Percentiles rank a stretch among this genome's conserved stretches.
phyloP scores from a whole-genome alignment of 2,113 vertebrate genomes.

The Pristiophorus japonicus region DNA sequence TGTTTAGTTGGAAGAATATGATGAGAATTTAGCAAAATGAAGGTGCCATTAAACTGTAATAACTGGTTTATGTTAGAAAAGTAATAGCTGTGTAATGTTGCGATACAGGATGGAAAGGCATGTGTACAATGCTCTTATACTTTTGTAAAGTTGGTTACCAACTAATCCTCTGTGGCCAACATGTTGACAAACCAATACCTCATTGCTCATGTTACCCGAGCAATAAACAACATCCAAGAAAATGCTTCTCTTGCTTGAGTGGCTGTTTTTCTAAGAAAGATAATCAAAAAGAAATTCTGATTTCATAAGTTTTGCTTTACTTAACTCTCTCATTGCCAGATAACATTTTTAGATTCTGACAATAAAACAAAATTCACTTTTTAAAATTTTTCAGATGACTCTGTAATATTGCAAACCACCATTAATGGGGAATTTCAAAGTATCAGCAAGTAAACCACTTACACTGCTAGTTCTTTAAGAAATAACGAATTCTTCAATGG shows the following conservation, averaged over 20 bases:
- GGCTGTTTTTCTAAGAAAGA: neutral
- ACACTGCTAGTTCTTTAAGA: neutral
- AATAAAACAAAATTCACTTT: neutral
- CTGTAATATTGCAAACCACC: neutral
- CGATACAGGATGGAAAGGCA: neutral
- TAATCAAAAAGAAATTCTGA: neutral
- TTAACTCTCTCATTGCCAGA: neutral
- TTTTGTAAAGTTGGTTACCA: neutral
- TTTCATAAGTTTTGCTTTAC: neutral
- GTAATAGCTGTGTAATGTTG: neutral
- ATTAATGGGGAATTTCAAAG: no score
- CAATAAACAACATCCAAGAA: neutral
- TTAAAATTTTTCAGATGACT: neutral
- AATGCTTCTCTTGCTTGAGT: neutral
- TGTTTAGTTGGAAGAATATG: neutral
- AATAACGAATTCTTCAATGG: neutral
- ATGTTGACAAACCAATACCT: neutral
- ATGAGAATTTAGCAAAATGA: neutral
- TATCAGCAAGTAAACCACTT: neutral
- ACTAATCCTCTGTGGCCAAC: neutral
- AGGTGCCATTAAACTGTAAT: neutral
- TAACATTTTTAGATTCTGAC: neutral
- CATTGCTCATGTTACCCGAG: neutral
- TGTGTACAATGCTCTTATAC: neutral
- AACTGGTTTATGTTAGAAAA: neutral